A percentile compares a stretch with the other conserved stretches of the same genome.
These are phyloP conservation scores for Euwallacea similis DNA, from an alignment of 1,140 invertebrate species.

Conservation along the genomic window DNA sequence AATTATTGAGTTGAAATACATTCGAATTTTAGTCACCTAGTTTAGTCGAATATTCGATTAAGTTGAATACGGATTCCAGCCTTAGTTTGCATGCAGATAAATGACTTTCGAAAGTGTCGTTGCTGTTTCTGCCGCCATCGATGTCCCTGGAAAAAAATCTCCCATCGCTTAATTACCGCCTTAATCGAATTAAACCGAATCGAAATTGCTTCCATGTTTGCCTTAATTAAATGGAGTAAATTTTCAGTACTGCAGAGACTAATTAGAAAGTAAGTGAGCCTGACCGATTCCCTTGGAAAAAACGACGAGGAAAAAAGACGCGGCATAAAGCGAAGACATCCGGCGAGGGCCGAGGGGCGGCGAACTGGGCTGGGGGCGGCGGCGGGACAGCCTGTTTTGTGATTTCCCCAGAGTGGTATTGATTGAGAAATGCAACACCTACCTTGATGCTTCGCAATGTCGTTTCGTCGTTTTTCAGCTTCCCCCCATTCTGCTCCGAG, in stretches of 20 bases:
- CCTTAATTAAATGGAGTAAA: constrained; percentile 33
- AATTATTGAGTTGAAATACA: too few species aligned
- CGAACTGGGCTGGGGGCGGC: constrained; percentile 10
- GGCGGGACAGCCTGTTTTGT: constrained; percentile 45
- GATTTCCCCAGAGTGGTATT: constrained; percentile 51
- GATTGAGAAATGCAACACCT: constrained; percentile 49
- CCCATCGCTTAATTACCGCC: constrained; percentile 7
- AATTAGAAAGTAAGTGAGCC: constrained; percentile 35
- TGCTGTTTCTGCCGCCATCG: not conserved
- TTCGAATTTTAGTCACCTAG: not conserved
- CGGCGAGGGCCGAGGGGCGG: constrained; percentile 2
- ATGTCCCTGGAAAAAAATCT: not conserved
- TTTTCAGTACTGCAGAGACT: constrained; percentile 34
- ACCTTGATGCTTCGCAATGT: constrained; percentile 43
- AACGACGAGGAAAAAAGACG: constrained; percentile 13
- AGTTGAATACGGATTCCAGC: not conserved
- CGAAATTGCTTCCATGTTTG: constrained; percentile 20
- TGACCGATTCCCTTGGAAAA: constrained; percentile 32
- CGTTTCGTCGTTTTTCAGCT: constrained; percentile 31
- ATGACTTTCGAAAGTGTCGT: not conserved
- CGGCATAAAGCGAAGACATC: constrained; percentile 27
- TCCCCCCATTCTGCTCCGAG: constrained; percentile 12
- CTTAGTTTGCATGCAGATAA: not conserved
- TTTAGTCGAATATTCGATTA: not conserved
- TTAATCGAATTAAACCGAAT: constrained; percentile 15